Evolutionary conservation across 23 tunicate genomes (phyloP), one percentile per base, ranked within the genome.

Genomic region (Clavelina lepadiformis): DNA sequence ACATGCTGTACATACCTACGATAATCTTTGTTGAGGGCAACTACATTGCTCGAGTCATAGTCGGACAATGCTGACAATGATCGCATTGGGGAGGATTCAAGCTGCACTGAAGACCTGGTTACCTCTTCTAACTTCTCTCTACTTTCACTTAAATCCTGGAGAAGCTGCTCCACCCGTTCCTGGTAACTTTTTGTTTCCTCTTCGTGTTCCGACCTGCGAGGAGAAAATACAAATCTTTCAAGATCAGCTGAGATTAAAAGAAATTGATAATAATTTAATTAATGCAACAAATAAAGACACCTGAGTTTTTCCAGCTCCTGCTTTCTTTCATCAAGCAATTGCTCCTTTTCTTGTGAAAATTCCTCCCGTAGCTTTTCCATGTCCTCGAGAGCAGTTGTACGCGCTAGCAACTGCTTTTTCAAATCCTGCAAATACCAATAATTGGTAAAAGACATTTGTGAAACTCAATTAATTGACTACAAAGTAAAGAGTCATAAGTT

Each of bases 41-140:
- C 66, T 18, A 89, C 79, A 63, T 71, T 70, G 46, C 76, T 67
- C 25, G 97, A 85, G 46, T 89, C 88, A 63, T 89, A 89, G 47
- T 89, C 97, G 20, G 97, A 81, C 74, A 79, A 71, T 28, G 81
- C 83, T 19, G 97, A 89, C 30, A 71, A 28, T 27, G 88, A 75
- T 58, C 95, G 57, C 80, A 78, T 33, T 32, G 95, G 88, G 18
- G 87, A 72, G 29, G 89, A 75, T 36, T 71, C 88, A 27, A 71
- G 56, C 3, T 51, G 52, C 18, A 55, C 36, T 24, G 74, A 47
- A 24, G 68, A 31, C 5, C 80, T 28, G 15, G 59, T 61, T 19
- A 80, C 30, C 3, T 55, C 78, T 6, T 30, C 71, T 44, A 65
- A 2, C 52, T 70, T 75, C 82, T 63, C 75, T 52, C 67, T 63